Evolutionary conservation across 2,113 vertebrate genomes (phyloP).

Genomic region (Lates calcarifer): DNA sequence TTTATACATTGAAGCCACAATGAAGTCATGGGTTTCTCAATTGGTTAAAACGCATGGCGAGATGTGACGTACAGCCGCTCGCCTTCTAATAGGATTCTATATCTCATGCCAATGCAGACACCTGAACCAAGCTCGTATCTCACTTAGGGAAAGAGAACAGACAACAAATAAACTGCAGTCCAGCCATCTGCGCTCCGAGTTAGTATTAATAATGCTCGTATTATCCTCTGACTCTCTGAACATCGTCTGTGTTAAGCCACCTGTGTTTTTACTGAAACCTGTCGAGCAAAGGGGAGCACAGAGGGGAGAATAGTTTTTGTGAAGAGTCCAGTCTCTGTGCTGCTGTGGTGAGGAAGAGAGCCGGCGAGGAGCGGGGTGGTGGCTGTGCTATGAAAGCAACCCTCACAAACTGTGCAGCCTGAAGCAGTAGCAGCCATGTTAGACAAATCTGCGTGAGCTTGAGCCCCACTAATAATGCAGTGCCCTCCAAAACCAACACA

Average conservation of each 20-base stretch:
- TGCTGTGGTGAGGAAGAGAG: constrained; percentile 51
- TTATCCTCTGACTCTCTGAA: constrained; percentile 5
- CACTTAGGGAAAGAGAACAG: constrained; percentile 42
- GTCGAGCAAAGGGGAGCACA: constrained; percentile 33
- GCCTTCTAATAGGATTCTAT: constrained; percentile 84
- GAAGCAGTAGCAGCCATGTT: constrained; percentile 78
- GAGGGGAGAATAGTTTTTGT: constrained; percentile 14
- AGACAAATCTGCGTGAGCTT: constrained; percentile 57
- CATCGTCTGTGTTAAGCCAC: constrained; percentile 3
- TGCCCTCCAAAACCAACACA: constrained; percentile 51
- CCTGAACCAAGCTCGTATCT: constrained; percentile 79
- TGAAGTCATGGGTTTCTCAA: constrained; percentile 80
- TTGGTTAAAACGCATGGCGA: constrained; percentile 93
- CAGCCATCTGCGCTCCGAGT: not conserved
- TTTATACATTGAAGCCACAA: constrained; percentile 56
- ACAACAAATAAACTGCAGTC: constrained; percentile 25
- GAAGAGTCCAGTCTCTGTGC: constrained; percentile 31
- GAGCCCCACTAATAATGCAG: constrained; percentile 45
- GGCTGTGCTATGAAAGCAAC: constrained; percentile 63
- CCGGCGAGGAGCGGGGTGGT: constrained; percentile 74
- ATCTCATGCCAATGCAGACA: constrained; percentile 82
- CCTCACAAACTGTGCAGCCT: constrained; percentile 61
- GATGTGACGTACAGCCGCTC: constrained; percentile 93
- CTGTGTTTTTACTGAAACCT: constrained; percentile 52
- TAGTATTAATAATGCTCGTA: constrained; percentile 13